A percentile compares a stretch with the other conserved stretches of the same genome.
Conservation (phyloP, 2,888 invertebrate genomes). For the Falcaria lacertinaria region DNA sequence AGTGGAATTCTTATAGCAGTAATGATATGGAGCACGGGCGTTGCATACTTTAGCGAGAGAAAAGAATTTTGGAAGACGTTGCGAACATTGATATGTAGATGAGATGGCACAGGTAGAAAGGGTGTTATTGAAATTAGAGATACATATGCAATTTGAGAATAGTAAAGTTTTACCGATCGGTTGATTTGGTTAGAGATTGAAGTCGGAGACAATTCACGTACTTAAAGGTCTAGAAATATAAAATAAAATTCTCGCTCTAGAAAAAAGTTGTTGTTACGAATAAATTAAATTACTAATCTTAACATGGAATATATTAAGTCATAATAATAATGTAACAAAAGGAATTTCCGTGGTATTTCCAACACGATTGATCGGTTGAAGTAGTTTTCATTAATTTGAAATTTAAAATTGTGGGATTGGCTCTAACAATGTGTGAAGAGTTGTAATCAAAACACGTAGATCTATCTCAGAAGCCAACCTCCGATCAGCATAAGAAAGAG, state of each 20-base stretch:
- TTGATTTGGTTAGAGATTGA: slow-evolving; percentile 4
- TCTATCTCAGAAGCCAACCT: slow-evolving; percentile 24
- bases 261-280: too few relatives aligned
- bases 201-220: too few relatives aligned
- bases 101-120: slow-evolving; percentile 71
- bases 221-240: too few relatives aligned
- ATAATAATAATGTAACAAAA: too few relatives aligned
- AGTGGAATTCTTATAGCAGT: slow-evolving; percentile 64
- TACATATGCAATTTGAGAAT: slow-evolving; percentile 63
- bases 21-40: slow-evolving; percentile 77
- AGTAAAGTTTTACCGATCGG: slow-evolving; percentile 49
- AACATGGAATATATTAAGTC: too few relatives aligned
- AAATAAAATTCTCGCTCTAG: too few relatives aligned
- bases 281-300: too few relatives aligned
- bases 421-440: slow-evolving; percentile 11
- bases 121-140: slow-evolving; percentile 77
- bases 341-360: too few relatives aligned
- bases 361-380: too few relatives aligned
- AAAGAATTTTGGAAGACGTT: slow-evolving; percentile 70
- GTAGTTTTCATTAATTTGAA: neutral
- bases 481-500: slow-evolving; percentile 57
- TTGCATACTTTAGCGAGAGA: slow-evolving; percentile 72
- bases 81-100: slow-evolving; percentile 77
- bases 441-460: slow-evolving; percentile 33
- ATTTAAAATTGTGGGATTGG: neutral